These are phyloP conservation scores for Phytoseiulus persimilis DNA, from an alignment of 2,888 invertebrate genomes.

Conservation along the genomic window DNA sequence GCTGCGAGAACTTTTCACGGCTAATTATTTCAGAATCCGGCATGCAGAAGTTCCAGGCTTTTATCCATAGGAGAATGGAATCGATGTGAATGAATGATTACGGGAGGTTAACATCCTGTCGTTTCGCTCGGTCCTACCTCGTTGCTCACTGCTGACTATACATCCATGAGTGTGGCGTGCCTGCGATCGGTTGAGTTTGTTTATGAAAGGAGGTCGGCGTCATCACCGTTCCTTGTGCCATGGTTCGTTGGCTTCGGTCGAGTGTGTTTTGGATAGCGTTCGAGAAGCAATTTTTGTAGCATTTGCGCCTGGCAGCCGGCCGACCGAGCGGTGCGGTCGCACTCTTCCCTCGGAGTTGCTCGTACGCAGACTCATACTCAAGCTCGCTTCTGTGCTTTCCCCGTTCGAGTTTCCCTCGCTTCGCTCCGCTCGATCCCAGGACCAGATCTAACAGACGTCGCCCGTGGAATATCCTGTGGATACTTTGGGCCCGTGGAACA, in stretches of 20 bases:
- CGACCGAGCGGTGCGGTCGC: neutral
- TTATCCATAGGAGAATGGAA: neutral
- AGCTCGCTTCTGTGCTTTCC: neutral
- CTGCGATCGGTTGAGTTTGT: neutral
- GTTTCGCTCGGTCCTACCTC: neutral
- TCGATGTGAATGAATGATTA: neutral
- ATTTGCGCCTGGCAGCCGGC: neutral
- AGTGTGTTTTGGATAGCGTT: neutral
- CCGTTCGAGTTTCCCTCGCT: neutral
- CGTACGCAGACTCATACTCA: neutral
- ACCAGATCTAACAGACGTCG: neutral
- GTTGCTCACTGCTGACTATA: neutral
- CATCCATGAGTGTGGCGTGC: neutral
- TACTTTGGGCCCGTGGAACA: neutral
- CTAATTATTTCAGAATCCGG: neutral
- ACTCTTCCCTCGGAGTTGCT: neutral
- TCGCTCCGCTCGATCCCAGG: neutral
- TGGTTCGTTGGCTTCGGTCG: neutral
- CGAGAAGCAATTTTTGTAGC: neutral
- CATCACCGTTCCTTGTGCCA: neutral
- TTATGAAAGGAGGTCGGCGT: neutral
- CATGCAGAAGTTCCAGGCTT: too few species aligned
- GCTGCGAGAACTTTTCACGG: neutral
- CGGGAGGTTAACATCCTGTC: neutral
- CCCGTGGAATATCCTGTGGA: neutral